Base-by-base conservation (phyloP, 1,140 invertebrate genomes). In the Calephelis nemesis region DNA sequence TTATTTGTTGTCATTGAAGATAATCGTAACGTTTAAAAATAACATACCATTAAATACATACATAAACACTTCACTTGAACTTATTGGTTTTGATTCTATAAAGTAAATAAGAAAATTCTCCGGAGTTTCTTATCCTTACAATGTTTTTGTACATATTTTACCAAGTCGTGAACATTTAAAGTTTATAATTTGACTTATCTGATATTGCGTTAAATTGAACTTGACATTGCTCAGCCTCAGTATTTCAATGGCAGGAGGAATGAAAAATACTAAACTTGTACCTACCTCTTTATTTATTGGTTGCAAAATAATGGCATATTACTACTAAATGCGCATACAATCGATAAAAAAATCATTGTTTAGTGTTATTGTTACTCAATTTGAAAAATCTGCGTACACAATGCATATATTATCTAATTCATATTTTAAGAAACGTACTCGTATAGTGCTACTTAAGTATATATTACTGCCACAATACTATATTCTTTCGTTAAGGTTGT, bases 1-100 rank as follows among this genome's bases (percentile, higher is more conserved):
- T 50, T 47, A 45, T 15, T 42, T 47, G 49, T 39, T 49, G 63
- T 65, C 40, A 58, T 15, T 52, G 11, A 58, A 58, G 54, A 39
- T 30, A 12, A 30, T 30, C 54, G 39, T 30, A 58, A 12, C 1
- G 9, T 39, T 58, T 12, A 58, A 8, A 10, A 5, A 5, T 54
- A 19, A 58, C 19, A 39, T 58, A 12, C 54, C 15, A 58, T 58
- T 7, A 11, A 58, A 12, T 58, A 39, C 19, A 19, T 30, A 8
- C 13, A 15, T 58, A 8, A 5, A 5, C 42, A 30, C 39, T 58
- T 58, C 5, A 30, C 4, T 39, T 19, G 30, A 19, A 10, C 15
- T 8, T 15, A 10, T 19, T 10, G 15, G 13, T 50, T 50, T 50
- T 13, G 13, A 58, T 58, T 10, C 12, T 9, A 58, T 12, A 58